A percentile compares a stretch with the other conserved stretches of the same genome.
Evolutionary conservation across 2,113 vertebrate species (phyloP).

Genomic region (Pangasianodon hypophthalmus): DNA sequence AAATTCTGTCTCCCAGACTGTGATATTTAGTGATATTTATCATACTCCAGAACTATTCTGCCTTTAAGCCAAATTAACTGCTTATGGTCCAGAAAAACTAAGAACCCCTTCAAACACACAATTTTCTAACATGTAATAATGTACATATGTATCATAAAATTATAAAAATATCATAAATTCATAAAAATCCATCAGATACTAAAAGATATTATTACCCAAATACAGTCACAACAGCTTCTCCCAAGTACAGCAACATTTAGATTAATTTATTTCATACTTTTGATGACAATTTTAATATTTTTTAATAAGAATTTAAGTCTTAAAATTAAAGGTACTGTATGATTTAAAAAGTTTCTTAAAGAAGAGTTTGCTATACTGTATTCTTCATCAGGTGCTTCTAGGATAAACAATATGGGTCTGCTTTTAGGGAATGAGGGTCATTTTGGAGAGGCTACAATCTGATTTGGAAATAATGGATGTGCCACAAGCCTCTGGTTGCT

Average conservation of each 20-base stretch:
- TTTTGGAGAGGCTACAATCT: constrained; percentile 37
- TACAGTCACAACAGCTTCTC: not conserved
- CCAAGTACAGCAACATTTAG: not conserved
- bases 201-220: not conserved
- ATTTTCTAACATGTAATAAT: constrained; percentile 1
- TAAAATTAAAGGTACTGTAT: not conserved
- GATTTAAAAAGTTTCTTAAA: not conserved
- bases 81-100: not conserved
- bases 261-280: not conserved
- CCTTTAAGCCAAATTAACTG: not conserved
- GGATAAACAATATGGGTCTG: not conserved
- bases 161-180: too few species aligned
- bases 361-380: not conserved
- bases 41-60: not conserved
- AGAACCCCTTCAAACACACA: not conserved
- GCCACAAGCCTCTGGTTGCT: constrained; percentile 28
- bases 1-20: not conserved
- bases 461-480: constrained; percentile 33
- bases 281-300: not conserved
- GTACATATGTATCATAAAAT: not conserved
- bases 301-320: not conserved
- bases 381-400: constrained; percentile 15
- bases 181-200: not conserved
- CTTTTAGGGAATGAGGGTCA: constrained; percentile 22
- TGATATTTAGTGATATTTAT: constrained; percentile 2